Percentiles rank a stretch among this genome's conserved stretches.
Conservation (phyloP, 1,140 invertebrate species). For the Panonychus citri region DNA sequence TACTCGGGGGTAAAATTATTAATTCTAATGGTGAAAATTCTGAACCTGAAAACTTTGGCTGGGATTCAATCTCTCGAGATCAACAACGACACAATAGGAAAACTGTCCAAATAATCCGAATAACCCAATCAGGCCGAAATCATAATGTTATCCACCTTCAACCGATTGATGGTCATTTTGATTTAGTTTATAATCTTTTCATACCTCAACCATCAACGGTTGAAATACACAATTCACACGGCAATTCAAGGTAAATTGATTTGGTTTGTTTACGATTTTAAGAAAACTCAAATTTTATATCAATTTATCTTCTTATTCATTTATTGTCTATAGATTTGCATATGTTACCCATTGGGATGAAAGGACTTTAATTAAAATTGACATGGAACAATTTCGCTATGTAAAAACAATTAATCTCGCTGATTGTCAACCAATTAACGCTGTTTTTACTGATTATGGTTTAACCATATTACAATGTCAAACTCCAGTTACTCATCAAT, state of each 20-base stretch:
- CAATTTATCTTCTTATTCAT: not conserved
- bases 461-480: conserved; percentile 10
- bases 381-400: conserved; percentile 47
- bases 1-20: not conserved
- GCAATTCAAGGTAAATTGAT: not conserved
- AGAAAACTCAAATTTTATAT: not conserved
- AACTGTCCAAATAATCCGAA: conserved; percentile 46
- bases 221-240: not conserved
- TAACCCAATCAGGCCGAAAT: conserved; percentile 31
- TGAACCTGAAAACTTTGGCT: conserved; percentile 3
- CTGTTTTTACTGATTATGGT: conserved; percentile 50
- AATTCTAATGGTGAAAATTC: not conserved
- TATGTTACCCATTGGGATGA: conserved; percentile 52
- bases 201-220: conserved; percentile 1
- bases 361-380: conserved; percentile 46
- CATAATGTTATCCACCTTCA: conserved; percentile 54
- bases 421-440: conserved; percentile 40
- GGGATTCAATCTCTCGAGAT: not conserved
- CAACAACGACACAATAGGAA: conserved; percentile 22
- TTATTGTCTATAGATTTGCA: conserved; percentile 29
- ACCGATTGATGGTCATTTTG: conserved; percentile 52
- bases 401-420: conserved; percentile 45
- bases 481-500: conserved; percentile 9
- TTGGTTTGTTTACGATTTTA: not conserved
- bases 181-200: conserved; percentile 31